Evolutionary conservation across 2,888 invertebrate genomes (phyloP).

Genomic region (Diarsia mendica): DNA sequence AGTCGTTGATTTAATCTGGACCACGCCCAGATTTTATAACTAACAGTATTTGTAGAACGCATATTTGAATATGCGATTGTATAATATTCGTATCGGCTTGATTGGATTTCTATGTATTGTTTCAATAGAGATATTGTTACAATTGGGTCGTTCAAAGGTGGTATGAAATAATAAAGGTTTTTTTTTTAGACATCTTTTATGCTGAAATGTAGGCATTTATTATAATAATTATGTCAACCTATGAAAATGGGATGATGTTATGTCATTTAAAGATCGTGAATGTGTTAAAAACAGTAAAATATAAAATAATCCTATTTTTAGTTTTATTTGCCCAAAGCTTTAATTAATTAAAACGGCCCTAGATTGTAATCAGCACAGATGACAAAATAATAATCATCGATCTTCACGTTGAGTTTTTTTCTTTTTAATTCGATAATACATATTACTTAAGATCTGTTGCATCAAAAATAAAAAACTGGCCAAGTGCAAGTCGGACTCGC

Average conservation of each 20-base stretch:
- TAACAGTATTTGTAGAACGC: conserved; percentile 30
- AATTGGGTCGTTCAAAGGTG: neutral
- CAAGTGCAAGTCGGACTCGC: too few relatives aligned
- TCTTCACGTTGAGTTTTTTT: neutral
- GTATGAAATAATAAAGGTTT: neutral
- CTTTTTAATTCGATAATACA: neutral
- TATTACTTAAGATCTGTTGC: neutral
- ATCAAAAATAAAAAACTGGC: conserved; percentile 26
- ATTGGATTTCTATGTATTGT: conserved; percentile 14
- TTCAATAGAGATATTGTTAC: conserved; percentile 4
- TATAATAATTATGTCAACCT: neutral
- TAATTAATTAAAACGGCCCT: neutral
- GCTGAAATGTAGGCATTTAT: neutral
- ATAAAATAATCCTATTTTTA: neutral
- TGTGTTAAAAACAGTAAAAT: too few relatives aligned
- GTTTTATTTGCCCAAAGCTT: neutral
- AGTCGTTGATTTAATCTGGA: conserved; percentile 17
- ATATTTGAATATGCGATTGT: conserved; percentile 36
- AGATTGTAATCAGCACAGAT: neutral
- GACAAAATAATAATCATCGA: conserved; percentile 18
- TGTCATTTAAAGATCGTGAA: neutral
- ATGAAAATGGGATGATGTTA: neutral
- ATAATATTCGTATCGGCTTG: conserved; percentile 23
- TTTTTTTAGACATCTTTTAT: too few relatives aligned
- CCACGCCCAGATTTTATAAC: conserved; percentile 45